A percentile compares a stretch with the other conserved stretches of the same genome.
These are phyloP conservation scores for Eospalax fontanierii DNA, from an alignment of 2,797 vertebrate genomes.

Conservation along the genomic window DNA sequence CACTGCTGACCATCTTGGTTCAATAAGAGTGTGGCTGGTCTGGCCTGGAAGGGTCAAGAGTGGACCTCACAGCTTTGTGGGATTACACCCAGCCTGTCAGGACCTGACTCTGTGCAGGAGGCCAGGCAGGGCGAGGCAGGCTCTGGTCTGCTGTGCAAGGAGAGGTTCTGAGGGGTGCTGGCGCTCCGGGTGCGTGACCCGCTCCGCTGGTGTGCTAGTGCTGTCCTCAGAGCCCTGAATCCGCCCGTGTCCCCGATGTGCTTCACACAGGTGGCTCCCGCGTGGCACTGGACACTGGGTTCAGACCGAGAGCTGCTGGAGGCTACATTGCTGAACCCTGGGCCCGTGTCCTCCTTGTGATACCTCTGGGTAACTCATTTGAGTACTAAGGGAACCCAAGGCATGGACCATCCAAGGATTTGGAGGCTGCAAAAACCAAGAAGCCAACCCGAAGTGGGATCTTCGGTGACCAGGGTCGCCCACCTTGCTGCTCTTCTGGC, in stretches of 20 bases:
- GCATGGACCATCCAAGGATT: not conserved
- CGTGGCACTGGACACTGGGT: not conserved
- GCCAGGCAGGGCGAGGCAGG: accelerated
- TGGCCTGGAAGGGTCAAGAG: not conserved
- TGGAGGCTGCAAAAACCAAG: not conserved
- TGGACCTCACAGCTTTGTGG: not conserved
- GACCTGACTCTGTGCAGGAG: accelerated
- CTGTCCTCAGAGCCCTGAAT: not conserved
- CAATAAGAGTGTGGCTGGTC: accelerated
- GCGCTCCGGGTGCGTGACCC: not conserved
- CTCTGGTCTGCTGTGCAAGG: not conserved
- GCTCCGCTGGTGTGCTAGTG: accelerated
- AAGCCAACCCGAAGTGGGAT: not conserved
- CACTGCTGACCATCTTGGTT: not conserved
- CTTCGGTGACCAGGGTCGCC: not conserved
- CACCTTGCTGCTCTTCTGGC: not conserved
- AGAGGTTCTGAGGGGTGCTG: accelerated
- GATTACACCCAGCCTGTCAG: not conserved
- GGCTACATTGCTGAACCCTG: accelerated
- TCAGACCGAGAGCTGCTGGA: not conserved
- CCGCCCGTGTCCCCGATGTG: no score
- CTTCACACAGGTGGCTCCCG: not conserved
- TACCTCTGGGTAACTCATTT: not conserved
- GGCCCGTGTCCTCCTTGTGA: accelerated
- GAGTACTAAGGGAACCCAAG: not conserved